Percentiles rank a stretch among this genome's conserved stretches.
These are phyloP conservation scores for Riparia riparia DNA, from an alignment of 2,113 vertebrate genomes.

Conservation along the genomic window DNA sequence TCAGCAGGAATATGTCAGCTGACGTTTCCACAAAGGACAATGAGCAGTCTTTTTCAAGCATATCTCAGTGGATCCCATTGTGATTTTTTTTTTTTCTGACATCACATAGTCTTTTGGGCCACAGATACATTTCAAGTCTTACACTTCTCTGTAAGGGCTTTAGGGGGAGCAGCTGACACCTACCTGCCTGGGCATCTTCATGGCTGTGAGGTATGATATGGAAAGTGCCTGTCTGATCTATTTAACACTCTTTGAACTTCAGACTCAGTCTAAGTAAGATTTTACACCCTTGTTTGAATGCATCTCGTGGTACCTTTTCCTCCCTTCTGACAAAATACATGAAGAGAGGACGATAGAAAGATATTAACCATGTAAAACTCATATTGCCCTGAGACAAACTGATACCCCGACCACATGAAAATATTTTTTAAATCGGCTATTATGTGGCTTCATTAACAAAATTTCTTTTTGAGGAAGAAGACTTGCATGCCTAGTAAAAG, in stretches of 20 bases:
- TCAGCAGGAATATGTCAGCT: neutral
- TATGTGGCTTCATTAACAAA: neutral
- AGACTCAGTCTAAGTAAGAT: neutral
- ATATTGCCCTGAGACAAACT: neutral
- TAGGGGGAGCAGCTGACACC: neutral
- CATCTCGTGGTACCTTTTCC: neutral
- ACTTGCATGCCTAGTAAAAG: neutral
- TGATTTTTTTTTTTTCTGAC: neutral
- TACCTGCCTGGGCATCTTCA: fast-evolving
- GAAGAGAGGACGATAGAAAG: neutral
- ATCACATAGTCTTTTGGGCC: neutral
- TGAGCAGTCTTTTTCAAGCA: neutral
- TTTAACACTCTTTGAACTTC: neutral
- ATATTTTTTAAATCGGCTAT: neutral
- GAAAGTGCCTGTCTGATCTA: neutral
- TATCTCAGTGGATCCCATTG: neutral
- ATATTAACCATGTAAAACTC: neutral
- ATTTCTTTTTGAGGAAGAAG: neutral
- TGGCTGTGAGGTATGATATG: neutral
- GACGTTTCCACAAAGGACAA: neutral
- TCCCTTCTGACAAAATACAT: neutral
- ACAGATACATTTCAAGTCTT: neutral
- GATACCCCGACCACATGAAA: neutral
- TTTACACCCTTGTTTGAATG: neutral
- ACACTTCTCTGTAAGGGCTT: neutral